phyloP scores from a whole-genome alignment of 2,797 vertebrate species.

The Peromyscus melanophrys region DNA sequence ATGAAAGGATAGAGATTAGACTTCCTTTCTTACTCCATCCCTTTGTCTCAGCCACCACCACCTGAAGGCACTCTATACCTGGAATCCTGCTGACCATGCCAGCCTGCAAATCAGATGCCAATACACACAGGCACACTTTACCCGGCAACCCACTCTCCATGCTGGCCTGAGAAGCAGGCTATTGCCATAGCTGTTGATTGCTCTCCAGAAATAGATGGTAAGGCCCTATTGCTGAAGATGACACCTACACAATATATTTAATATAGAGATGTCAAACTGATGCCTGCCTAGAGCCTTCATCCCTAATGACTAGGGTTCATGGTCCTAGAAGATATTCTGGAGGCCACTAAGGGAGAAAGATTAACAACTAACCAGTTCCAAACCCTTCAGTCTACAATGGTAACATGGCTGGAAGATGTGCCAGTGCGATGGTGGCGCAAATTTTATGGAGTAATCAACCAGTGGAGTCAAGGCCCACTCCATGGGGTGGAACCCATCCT shows the following conservation, averaged over 20 bases:
- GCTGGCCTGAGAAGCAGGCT: not conserved
- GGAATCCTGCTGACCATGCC: not conserved
- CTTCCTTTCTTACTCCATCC: not conserved
- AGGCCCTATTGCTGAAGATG: not conserved
- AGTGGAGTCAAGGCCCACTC: not conserved
- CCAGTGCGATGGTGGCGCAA: not conserved
- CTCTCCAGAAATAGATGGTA: not conserved
- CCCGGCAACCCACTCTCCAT: not conserved
- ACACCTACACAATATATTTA: not conserved
- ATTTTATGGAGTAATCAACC: not conserved
- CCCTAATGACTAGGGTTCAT: not conserved
- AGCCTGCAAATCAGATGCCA: not conserved
- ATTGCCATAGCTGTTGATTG: not conserved
- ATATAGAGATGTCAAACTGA: not conserved
- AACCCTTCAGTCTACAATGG: not conserved
- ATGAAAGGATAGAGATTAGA: not conserved
- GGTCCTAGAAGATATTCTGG: not conserved
- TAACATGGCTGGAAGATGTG: not conserved
- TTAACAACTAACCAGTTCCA: not conserved
- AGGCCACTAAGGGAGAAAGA: not conserved
- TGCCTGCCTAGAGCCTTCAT: not conserved
- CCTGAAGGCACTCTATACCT: not conserved
- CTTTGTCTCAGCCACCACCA: not conserved
- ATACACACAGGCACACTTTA: not conserved
- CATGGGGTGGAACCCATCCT: not conserved